Conservation (phyloP, 2,797 vertebrate genomes). For the Lagorchestes hirsutus region DNA sequence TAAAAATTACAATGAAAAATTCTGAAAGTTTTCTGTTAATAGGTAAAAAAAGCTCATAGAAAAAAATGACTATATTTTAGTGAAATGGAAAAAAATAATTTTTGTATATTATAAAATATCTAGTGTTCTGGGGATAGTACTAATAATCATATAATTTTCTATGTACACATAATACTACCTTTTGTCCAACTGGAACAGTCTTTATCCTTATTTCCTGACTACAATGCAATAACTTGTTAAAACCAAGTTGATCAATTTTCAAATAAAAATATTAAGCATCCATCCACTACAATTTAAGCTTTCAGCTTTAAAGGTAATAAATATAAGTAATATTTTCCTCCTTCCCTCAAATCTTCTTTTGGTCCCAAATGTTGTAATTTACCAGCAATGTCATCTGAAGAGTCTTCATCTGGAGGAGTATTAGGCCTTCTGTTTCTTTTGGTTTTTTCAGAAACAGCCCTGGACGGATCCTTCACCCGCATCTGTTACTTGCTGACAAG, state of each 20-base stretch:
- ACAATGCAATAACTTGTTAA: background rate
- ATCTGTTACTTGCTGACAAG: slow-evolving; percentile 91
- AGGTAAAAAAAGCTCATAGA: background rate
- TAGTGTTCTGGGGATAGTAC: background rate
- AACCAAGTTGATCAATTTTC: background rate
- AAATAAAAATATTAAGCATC: background rate
- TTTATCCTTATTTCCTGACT: background rate
- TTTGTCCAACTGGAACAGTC: background rate
- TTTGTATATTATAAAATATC: background rate
- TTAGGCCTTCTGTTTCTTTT: slow-evolving; percentile 94
- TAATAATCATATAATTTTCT: background rate
- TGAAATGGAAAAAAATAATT: background rate
- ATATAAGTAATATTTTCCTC: slow-evolving; percentile 10
- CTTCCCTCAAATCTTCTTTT: slow-evolving; percentile 24
- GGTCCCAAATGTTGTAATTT: slow-evolving; percentile 70
- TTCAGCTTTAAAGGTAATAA: background rate
- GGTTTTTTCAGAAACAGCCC: slow-evolving; percentile 91
- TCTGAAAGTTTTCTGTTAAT: background rate
- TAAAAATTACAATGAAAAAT: background rate
- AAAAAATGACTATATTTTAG: background rate
- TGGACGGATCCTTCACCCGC: slow-evolving; percentile 96
- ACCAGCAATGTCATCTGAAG: slow-evolving; percentile 97
- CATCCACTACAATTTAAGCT: background rate
- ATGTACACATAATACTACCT: background rate
- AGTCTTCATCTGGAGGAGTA: slow-evolving; percentile 94